Percentiles rank a stretch among this genome's conserved stretches.
Conservation (phyloP, 2,888 invertebrate species). For the Hypolimnas misippus region DNA sequence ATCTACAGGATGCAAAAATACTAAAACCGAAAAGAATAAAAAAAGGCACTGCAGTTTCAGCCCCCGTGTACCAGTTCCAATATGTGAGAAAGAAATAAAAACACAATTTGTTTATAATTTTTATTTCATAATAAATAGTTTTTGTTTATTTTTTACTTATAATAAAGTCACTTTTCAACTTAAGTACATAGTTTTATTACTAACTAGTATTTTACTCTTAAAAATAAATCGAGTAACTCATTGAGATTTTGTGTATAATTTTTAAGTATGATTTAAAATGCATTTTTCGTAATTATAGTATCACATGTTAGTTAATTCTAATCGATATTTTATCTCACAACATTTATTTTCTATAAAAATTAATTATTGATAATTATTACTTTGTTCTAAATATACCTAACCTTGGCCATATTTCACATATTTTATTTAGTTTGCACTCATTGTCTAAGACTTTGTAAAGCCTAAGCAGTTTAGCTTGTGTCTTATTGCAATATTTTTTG, state of each 20-base stretch:
- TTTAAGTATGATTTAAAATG: constrained; percentile 23
- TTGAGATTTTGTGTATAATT: background rate
- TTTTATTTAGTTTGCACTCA: background rate
- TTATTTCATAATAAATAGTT: constrained; percentile 50
- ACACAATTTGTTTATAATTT: constrained; percentile 20
- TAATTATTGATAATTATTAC: constrained; percentile 14
- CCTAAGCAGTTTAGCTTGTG: background rate
- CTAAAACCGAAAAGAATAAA: constrained; percentile 87
- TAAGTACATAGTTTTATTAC: constrained; percentile 8
- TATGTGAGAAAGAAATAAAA: constrained; percentile 91
- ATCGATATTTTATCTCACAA: constrained; percentile 10
- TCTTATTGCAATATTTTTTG: too few relatives aligned
- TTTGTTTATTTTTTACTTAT: constrained; percentile 29
- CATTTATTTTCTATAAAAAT: constrained; percentile 14
- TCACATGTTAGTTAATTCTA: constrained; percentile 32
- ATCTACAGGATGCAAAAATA: constrained; percentile 86
- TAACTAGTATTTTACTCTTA: background rate
- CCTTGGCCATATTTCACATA: background rate
- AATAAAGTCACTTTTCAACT: constrained; percentile 19
- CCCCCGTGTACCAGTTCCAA: constrained; percentile 92
- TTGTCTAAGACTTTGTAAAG: background rate
- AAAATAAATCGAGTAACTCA: background rate
- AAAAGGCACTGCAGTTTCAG: constrained; percentile 85
- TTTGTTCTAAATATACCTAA: background rate
- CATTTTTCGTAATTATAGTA: constrained; percentile 21